Conservation (phyloP, 2,113 vertebrate genomes). For the Myotis yumanensis region DNA sequence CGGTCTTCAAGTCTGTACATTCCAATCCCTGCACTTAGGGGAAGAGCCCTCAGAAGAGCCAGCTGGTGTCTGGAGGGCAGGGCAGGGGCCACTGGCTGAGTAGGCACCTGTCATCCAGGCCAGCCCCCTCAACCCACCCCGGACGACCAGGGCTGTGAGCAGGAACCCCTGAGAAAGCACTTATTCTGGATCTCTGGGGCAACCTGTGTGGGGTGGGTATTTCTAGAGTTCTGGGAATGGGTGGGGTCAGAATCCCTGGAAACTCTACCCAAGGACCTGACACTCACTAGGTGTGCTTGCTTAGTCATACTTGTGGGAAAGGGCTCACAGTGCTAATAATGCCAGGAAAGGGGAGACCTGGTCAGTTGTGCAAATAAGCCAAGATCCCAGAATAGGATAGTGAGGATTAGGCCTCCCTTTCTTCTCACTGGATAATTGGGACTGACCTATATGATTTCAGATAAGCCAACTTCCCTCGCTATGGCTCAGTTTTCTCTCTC, state of each 20-base stretch:
- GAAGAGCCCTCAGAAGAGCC: not conserved
- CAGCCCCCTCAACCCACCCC: not conserved
- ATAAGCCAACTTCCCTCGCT: not conserved
- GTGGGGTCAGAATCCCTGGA: not conserved
- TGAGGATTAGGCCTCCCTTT: not conserved
- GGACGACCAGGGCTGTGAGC: not conserved
- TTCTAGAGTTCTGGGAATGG: not conserved
- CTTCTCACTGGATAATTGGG: not conserved
- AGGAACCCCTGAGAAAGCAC: not conserved
- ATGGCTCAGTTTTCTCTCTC: not conserved
- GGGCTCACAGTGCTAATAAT: not conserved
- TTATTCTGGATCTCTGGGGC: not conserved
- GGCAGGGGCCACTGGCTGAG: not conserved
- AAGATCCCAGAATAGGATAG: not conserved
- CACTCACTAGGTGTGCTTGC: not conserved
- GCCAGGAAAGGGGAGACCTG: not conserved
- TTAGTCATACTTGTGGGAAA: not conserved
- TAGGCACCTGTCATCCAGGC: not conserved
- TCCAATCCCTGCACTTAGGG: slow-evolving; percentile 51
- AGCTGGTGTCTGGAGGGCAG: not conserved
- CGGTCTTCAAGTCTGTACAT: slow-evolving; percentile 70
- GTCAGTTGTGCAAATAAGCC: not conserved
- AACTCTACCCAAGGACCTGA: not conserved
- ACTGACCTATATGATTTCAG: not conserved
- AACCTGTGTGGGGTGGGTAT: not conserved